Evolutionary conservation across 1,140 invertebrate genomes (phyloP).

Genomic region (Drosophila rhopaloa): DNA sequence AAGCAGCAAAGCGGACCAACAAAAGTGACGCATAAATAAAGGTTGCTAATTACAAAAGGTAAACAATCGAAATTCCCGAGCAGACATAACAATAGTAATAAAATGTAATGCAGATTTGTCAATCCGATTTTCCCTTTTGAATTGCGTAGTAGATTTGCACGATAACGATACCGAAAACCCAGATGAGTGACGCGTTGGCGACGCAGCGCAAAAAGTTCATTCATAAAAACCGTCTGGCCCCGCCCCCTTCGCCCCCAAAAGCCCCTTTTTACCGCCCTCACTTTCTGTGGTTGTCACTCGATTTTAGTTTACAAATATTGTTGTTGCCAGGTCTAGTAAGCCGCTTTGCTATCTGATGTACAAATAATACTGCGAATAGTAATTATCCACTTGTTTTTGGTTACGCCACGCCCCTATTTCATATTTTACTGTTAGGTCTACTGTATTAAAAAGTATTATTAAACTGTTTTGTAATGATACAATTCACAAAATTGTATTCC

Average conservation of each 20-base stretch:
- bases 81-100: conserved; percentile 3
- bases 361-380: not conserved
- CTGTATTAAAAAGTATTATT: too few species aligned
- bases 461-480: too few species aligned
- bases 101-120: conserved; percentile 3
- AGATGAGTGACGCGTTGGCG: conserved; percentile 38
- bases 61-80: conserved; percentile 41
- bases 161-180: conserved; percentile 2
- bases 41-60: conserved; percentile 60
- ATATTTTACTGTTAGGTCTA: not conserved
- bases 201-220: conserved; percentile 52
- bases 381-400: not conserved
- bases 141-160: conserved; percentile 41
- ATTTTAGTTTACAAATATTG: conserved; percentile 40
- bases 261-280: not conserved
- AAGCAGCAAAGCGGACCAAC: conserved; percentile 22
- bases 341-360: not conserved
- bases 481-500: too few species aligned
- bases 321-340: not conserved
- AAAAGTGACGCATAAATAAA: conserved; percentile 46
- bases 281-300: conserved; percentile 9
- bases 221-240: conserved; percentile 62
- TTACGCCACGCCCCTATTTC: conserved; percentile 29
- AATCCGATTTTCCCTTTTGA: not conserved
- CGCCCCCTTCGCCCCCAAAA: not conserved